Percentiles rank a stretch among this genome's conserved stretches.
Evolutionary conservation across 2,113 vertebrate species (phyloP).

Genomic region (Gobius niger): DNA sequence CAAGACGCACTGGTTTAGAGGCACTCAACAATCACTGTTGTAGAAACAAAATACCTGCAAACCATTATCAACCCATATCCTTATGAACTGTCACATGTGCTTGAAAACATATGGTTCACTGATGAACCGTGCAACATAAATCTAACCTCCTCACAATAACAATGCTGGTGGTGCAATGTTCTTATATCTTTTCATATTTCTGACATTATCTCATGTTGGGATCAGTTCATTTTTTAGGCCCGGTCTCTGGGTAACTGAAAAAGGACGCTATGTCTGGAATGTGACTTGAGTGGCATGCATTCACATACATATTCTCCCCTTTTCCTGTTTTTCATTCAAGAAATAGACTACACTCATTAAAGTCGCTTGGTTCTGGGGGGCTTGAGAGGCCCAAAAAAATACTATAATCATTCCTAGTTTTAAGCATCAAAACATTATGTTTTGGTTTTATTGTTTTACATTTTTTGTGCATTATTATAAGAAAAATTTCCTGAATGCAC

Average conservation of each 20-base stretch:
- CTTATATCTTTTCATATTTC: slow-evolving; percentile 44
- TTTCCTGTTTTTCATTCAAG: slow-evolving; percentile 15
- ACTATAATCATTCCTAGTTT: too few species aligned
- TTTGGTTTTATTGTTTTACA: background rate
- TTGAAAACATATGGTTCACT: background rate
- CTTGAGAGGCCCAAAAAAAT: too few species aligned
- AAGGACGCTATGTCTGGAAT: slow-evolving; percentile 53
- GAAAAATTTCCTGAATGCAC: background rate
- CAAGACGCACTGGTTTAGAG: background rate
- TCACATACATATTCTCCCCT: slow-evolving; percentile 40
- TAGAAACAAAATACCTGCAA: background rate
- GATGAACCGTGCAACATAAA: too few species aligned
- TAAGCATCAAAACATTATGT: too few species aligned
- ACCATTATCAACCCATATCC: background rate
- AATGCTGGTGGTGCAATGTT: slow-evolving; percentile 30
- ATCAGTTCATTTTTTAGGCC: slow-evolving; percentile 30
- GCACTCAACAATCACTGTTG: background rate
- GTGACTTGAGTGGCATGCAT: slow-evolving; percentile 26
- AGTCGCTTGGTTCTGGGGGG: background rate
- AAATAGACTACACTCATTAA: slow-evolving; percentile 8
- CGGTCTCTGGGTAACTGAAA: slow-evolving; percentile 41
- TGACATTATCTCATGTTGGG: slow-evolving; percentile 32
- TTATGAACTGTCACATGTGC: background rate
- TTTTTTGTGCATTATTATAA: background rate
- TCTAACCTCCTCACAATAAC: background rate